These are phyloP conservation scores for Gallirallus australis DNA, from an alignment of 2,797 vertebrate species.

Conservation along the genomic window DNA sequence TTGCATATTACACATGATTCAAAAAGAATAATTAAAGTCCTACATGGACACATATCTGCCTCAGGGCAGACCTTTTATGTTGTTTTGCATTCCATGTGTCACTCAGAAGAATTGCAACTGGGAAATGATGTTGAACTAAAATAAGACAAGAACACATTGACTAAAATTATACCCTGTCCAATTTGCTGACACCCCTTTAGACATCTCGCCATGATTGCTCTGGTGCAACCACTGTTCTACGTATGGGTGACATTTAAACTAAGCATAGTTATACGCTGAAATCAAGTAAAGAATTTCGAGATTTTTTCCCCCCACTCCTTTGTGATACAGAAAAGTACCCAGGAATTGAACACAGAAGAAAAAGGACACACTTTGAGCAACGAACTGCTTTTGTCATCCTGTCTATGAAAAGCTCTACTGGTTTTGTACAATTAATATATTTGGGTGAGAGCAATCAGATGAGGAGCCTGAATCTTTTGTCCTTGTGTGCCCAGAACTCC, in stretches of 20 bases:
- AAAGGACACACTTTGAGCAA: neutral
- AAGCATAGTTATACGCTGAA: constrained; percentile 1
- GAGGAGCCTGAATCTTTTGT: neutral
- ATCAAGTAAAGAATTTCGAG: neutral
- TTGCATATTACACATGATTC: constrained; percentile 72
- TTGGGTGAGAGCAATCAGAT: constrained; percentile 24
- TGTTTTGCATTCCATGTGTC: constrained; percentile 79
- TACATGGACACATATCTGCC: constrained; percentile 77
- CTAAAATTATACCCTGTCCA: constrained; percentile 82
- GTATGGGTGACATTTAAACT: constrained; percentile 68
- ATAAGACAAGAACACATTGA: constrained; percentile 79
- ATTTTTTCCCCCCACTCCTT: accelerated
- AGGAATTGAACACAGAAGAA: neutral
- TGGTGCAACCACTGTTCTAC: constrained; percentile 39
- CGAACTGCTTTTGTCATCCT: neutral
- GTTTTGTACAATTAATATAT: constrained; percentile 15
- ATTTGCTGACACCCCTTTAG: constrained; percentile 75
- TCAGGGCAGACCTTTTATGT: constrained; percentile 79
- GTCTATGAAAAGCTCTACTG: neutral
- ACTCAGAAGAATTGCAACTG: constrained; percentile 79
- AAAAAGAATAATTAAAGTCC: constrained; percentile 83
- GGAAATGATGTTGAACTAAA: constrained; percentile 81
- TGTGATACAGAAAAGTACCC: constrained; percentile 7
- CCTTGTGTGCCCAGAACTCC: neutral
- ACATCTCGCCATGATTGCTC: constrained; percentile 66